Base-by-base conservation (phyloP, 2,888 invertebrate genomes). In the Apamea monoglypha region DNA sequence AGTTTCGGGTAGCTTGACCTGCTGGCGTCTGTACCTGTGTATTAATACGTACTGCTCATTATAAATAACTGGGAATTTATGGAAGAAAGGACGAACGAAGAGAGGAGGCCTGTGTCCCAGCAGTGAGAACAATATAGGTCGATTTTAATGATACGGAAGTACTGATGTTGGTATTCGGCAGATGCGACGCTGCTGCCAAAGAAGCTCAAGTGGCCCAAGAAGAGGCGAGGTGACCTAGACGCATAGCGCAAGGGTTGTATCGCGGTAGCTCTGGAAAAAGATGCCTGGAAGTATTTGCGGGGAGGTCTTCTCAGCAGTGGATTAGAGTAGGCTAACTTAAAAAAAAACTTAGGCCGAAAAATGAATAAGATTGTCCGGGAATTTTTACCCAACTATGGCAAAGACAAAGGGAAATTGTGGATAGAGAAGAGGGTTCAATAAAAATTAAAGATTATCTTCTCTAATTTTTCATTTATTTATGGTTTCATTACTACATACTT, bases 401-500 rank as follows among this genome's bases (percentile, higher is more conserved):
- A 16, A 70, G 8, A 2, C 25, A 53, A 53, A n/a, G 25, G 6
- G 32, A 8, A 29, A 5, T 32, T 32, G 25, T 36, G 10, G 36
- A 36, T 12, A 64, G 5, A 32, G 32, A 63, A 63, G 8, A 32
- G 44, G 10, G 25, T 56, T 29, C n/a, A 77, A 25, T 47, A 32
- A 40, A 61, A 21, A 50, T 56, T 56, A 36, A 69, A 32, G 1
- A 18, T 36, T n/a, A 32, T 12, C 4, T 69, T n/a, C 8, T 21
- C 59, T 12, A 53, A 40, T 36, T 36, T 50, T 50, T 44, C 64
- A n/a, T 72, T 74, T 74, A 53, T 32, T 73, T 14, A 32, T 36
- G 5, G 1, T 29, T 56, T 50, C 29, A n/a, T 56, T 73, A 84
- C 91, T 93, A 96, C 91, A 96, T 69, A 59, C 92, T 91, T 83